Percentiles rank a stretch among this genome's conserved stretches.
Conservation (phyloP, 2,888 invertebrate species). For the Apotomis capreana region DNA sequence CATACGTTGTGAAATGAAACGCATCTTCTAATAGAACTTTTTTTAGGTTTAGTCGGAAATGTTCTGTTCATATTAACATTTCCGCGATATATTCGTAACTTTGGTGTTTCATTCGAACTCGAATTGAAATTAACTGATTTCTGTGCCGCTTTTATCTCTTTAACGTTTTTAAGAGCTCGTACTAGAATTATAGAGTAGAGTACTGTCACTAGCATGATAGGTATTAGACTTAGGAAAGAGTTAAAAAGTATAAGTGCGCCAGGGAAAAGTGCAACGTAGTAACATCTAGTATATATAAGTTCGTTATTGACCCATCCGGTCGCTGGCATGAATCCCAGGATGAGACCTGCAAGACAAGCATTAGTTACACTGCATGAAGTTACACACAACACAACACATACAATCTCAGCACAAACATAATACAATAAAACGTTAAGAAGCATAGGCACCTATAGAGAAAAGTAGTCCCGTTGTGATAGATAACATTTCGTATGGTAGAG, state of each 20-base stretch:
- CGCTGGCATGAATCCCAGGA: slow-evolving; percentile 84
- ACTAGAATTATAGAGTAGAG: slow-evolving; percentile 84
- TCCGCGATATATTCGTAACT: slow-evolving; percentile 67
- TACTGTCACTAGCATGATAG: slow-evolving; percentile 71
- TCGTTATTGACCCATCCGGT: slow-evolving; percentile 82
- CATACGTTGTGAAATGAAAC: slow-evolving; percentile 59
- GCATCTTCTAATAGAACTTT: slow-evolving; percentile 59
- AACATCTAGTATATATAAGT: slow-evolving; percentile 67
- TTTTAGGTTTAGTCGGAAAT: slow-evolving; percentile 49
- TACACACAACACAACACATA: slow-evolving; percentile 14
- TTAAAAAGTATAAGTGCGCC: slow-evolving; percentile 81
- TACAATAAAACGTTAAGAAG: not conserved
- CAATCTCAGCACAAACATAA: slow-evolving; percentile 54
- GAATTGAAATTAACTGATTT: slow-evolving; percentile 54
- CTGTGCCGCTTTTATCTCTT: slow-evolving; percentile 58
- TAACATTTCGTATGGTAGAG: too few species aligned
- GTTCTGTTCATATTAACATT: slow-evolving; percentile 49
- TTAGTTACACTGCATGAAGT: slow-evolving; percentile 21
- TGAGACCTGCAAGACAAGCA: slow-evolving; percentile 70
- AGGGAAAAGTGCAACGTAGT: slow-evolving; percentile 84
- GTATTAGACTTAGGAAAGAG: slow-evolving; percentile 81
- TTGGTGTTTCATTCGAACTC: slow-evolving; percentile 51
- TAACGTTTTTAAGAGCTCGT: slow-evolving; percentile 80
- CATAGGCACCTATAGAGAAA: not conserved
- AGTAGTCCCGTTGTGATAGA: not conserved